Percentiles rank a stretch among this genome's conserved stretches.
Evolutionary conservation across 2,113 vertebrate genomes (phyloP).

Genomic region (Symphodus melops): DNA sequence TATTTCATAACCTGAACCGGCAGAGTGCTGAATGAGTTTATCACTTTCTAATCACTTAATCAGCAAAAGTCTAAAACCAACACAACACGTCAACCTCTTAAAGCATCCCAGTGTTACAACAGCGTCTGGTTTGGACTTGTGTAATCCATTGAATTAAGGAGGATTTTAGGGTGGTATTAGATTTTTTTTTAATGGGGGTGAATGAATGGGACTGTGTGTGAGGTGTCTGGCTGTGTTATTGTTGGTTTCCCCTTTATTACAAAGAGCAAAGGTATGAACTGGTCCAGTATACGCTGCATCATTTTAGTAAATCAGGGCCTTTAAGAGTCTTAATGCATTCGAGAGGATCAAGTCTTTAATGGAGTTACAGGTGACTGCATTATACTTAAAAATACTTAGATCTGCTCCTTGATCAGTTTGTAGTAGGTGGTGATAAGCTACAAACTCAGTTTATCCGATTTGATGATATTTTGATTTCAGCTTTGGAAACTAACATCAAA

Average conservation of each 20-base stretch:
- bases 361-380: too few species aligned
- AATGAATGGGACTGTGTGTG: constrained; percentile 1
- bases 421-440: too few species aligned
- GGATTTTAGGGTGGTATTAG: constrained; percentile 28
- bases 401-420: too few species aligned
- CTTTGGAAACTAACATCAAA: too few species aligned
- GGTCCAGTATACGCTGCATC: too few species aligned
- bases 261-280: not conserved
- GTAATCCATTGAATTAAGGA: constrained; percentile 34
- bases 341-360: too few species aligned
- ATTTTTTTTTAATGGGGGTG: constrained; percentile 3
- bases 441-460: too few species aligned
- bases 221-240: constrained; percentile 13
- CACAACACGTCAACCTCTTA: constrained; percentile 1
- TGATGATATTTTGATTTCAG: too few species aligned
- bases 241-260: not conserved
- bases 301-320: too few species aligned
- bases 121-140: constrained; percentile 21
- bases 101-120: constrained; percentile 11
- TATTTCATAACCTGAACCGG: not conserved
- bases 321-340: too few species aligned
- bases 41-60: constrained; percentile 6
- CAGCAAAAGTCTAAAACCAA: constrained; percentile 13
- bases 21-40: constrained; percentile 22
- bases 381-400: too few species aligned